Evolutionary conservation across 2,888 invertebrate species (phyloP), one percentile per base, ranked within the genome.

Genomic region (Drosophila kanekoi): DNA sequence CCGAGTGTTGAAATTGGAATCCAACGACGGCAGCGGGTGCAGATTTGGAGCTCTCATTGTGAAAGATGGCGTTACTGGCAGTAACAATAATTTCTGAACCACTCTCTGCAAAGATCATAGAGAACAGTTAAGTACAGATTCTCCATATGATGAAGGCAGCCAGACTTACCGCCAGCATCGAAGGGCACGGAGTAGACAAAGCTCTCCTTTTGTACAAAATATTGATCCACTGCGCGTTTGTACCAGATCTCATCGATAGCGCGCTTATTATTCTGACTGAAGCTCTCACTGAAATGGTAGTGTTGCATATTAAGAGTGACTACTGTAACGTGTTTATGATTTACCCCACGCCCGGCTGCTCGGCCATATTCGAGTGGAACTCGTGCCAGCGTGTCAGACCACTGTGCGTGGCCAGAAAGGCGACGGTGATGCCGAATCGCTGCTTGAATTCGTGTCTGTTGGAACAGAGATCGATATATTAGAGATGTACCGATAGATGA

Each of bases 231-330:
- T 0, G 98, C 97, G 13, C 97, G 94, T 71, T 95, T 95, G 91
- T 98, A 98, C 97, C 97, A 98, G 16, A 96, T 94, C 91, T 98
- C 97, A 90, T 98, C 97, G 49, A 96, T 97, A 1, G 97, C 95
- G 49, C 94, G 94, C 5, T 95, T 95, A 92, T 96, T 95, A 56
- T 95, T 93, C 72, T 95, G 94, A 69, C 96, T 96, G 88, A 97
- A 97, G 82, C 93, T 93, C 44, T 95, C 95, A 54, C 96, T 96
- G 88, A 11, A 92, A 89, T 38, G 6, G 23, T 14, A 14, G 9
- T 59, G 3, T 14, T 18, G 8, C 4, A 40, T 10, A 23, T 58
- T 8, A 14, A 2, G 3, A 14, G 9, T 23, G 11, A 45, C 8
- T 9, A 8, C 32, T 43, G n/a, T 28, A 3, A 5, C 9, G 4